Percentiles rank a stretch among this genome's conserved stretches.
Conservation (phyloP, 2,888 invertebrate genomes). For the Polylopha cassiicola region DNA sequence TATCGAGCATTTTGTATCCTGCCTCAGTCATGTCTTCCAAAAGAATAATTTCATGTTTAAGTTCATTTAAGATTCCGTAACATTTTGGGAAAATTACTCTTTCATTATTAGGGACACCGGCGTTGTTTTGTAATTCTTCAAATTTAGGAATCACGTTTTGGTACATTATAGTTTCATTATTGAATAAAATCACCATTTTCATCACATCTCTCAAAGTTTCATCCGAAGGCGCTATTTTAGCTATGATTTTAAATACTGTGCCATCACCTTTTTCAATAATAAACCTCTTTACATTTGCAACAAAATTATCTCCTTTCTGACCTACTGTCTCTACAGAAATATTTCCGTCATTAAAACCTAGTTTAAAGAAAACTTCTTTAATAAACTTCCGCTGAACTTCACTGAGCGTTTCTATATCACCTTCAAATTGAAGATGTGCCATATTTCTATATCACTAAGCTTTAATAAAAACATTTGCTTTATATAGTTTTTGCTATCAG, state of each 20-base stretch:
- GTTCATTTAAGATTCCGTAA: constrained; percentile 36
- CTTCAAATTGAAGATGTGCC: constrained; percentile 23
- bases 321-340: constrained; percentile 24
- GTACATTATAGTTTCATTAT: constrained; percentile 42
- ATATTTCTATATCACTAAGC: constrained; percentile 13
- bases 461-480: neutral
- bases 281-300: constrained; percentile 26
- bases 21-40: constrained; percentile 42
- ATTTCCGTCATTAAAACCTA: constrained; percentile 19
- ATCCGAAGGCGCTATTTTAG: constrained; percentile 39
- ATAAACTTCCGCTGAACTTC: constrained; percentile 12
- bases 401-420: constrained; percentile 11
- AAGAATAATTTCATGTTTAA: constrained; percentile 39
- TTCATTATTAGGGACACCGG: constrained; percentile 35
- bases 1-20: constrained; percentile 38
- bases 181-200: constrained; percentile 29
- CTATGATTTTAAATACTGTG: constrained; percentile 38
- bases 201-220: constrained; percentile 28
- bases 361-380: constrained; percentile 15
- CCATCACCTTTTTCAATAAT: constrained; percentile 31
- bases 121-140: constrained; percentile 35
- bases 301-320: constrained; percentile 25
- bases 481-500: constrained; percentile 11
- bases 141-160: constrained; percentile 39
- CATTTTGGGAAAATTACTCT: constrained; percentile 36